A percentile compares a stretch with the other conserved stretches of the same genome.
These are phyloP conservation scores for Chrysocyon brachyurus DNA, from an alignment of 2,797 vertebrate species.

Conservation along the genomic window DNA sequence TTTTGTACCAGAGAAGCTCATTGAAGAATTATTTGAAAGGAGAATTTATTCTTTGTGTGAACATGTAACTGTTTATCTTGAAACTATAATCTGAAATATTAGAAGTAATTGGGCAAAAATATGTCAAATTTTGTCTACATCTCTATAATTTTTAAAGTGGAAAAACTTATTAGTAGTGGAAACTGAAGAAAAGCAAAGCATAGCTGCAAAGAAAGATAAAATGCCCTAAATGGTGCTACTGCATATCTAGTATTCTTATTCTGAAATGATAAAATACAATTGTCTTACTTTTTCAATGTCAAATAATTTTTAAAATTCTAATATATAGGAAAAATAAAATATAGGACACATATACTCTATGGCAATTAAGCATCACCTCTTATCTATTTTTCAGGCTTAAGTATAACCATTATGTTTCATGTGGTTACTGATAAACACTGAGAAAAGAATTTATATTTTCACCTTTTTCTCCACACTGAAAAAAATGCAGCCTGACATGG, in stretches of 20 bases:
- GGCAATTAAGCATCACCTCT: background rate
- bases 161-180: background rate
- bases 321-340: background rate
- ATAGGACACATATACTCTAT: background rate
- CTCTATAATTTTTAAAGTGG: slow-evolving; percentile 40
- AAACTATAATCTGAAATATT: background rate
- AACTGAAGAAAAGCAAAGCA: background rate
- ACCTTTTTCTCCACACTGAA: background rate
- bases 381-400: background rate
- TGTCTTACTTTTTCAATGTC: background rate
- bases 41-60: background rate
- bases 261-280: background rate
- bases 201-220: background rate
- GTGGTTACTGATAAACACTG: background rate
- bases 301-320: slow-evolving; percentile 19
- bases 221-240: background rate
- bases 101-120: slow-evolving; percentile 67
- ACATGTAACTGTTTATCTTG: background rate
- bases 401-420: background rate
- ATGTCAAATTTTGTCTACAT: slow-evolving; percentile 24
- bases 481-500: background rate
- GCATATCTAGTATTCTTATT: background rate
- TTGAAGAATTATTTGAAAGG: background rate
- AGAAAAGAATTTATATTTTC: background rate
- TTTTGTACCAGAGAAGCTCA: background rate